These are phyloP conservation scores for Lordiphosa andalusiaca DNA, from an alignment of 2,888 invertebrate species.

Conservation along the genomic window DNA sequence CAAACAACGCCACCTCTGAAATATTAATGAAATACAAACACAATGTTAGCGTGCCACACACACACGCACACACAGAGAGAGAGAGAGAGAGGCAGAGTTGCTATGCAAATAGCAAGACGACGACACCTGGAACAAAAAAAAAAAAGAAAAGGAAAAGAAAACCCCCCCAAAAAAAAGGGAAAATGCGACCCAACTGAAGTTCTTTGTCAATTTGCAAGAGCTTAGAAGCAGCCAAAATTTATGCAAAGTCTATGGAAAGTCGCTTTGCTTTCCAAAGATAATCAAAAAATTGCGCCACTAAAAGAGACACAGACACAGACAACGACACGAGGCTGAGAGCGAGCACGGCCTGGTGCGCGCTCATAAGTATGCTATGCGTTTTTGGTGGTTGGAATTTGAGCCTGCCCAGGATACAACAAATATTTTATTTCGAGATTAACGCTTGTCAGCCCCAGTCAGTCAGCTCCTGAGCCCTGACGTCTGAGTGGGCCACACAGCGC, in stretches of 20 bases:
- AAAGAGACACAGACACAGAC: no score
- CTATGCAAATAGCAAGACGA: constrained; percentile 67
- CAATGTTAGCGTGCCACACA: constrained; percentile 64
- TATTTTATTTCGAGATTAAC: constrained; percentile 71
- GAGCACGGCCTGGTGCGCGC: constrained; percentile 43
- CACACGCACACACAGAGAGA: constrained; percentile 28
- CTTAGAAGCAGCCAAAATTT: constrained; percentile 64
- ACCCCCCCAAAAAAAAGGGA: constrained; percentile 8
- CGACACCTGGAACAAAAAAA: constrained; percentile 36
- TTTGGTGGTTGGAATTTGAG: constrained; percentile 53
- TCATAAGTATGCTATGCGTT: constrained; percentile 54
- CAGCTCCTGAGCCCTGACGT: constrained; percentile 11
- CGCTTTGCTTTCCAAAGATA: constrained; percentile 57
- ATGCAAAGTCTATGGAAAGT: constrained; percentile 71
- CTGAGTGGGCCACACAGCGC: constrained; percentile 5
- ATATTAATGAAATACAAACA: constrained; percentile 78
- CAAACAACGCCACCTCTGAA: constrained; percentile 75
- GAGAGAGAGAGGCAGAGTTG: constrained; percentile 61
- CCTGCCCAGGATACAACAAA: constrained; percentile 46
- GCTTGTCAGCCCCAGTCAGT: constrained; percentile 48
- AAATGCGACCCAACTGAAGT: constrained; percentile 28
- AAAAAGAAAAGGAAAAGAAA: constrained; percentile 29
- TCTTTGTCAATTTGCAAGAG: constrained; percentile 71
- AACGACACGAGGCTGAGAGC: no score
- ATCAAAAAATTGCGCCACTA: constrained; percentile 41